Conservation (phyloP, 1,140 invertebrate genomes). For the Nasonia vitripennis region DNA sequence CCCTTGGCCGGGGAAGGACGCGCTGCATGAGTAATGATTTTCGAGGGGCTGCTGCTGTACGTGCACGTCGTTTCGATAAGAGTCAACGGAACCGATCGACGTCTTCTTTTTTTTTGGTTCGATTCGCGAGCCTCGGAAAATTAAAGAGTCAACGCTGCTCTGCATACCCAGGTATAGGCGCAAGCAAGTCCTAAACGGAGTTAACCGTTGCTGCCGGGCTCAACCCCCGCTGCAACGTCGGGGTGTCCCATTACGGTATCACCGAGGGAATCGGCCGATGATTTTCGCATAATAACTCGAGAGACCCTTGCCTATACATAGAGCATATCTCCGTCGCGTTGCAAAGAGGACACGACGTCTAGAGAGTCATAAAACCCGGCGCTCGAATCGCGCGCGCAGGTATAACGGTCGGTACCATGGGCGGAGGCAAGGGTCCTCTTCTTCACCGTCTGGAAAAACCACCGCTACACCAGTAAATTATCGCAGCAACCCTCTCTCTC, state of each 20-base stretch:
- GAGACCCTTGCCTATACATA: background rate
- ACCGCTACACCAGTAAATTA: constrained; percentile 55
- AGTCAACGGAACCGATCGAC: too few relatives aligned
- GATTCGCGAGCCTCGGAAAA: background rate
- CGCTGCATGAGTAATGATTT: too few relatives aligned
- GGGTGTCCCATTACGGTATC: background rate
- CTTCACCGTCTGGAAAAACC: constrained; percentile 13
- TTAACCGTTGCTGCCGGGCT: constrained; percentile 5
- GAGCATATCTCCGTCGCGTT: background rate
- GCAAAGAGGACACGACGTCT: background rate
- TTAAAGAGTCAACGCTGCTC: constrained; percentile 7
- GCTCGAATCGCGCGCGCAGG: background rate
- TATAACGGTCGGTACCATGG: background rate
- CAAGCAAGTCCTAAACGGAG: constrained; percentile 16
- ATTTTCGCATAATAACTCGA: constrained; percentile 26
- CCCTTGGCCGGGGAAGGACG: background rate
- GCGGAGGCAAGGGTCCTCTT: background rate
- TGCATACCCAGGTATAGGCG: background rate
- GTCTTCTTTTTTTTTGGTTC: too few relatives aligned
- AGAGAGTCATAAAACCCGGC: background rate
- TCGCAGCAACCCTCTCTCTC: constrained; percentile 18
- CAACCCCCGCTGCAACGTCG: background rate
- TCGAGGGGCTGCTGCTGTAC: too few relatives aligned
- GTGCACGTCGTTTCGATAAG: too few relatives aligned
- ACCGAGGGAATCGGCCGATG: constrained; percentile 5